Conservation (phyloP, 92 coral and sea anemone species). For the Desmophyllum pertusum region DNA sequence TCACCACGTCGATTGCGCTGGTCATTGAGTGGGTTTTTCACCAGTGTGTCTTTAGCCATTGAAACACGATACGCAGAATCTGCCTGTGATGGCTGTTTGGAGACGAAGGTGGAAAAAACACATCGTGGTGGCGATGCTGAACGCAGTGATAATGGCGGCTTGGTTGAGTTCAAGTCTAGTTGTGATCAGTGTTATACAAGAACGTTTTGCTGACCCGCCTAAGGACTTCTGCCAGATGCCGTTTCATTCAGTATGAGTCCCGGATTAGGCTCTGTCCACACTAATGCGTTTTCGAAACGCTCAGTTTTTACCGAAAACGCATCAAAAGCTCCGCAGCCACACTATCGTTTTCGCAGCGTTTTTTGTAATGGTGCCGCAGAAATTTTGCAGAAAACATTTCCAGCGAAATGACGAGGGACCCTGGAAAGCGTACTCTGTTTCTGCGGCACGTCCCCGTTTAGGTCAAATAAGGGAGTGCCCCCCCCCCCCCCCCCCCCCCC, state of each 20-base stretch:
- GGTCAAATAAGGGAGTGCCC: too few species aligned
- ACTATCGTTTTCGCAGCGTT: too few species aligned
- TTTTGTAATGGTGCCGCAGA: too few species aligned
- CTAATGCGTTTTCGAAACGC: too few species aligned
- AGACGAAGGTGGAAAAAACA: neutral
- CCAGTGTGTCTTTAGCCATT: neutral
- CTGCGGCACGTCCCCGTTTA: too few species aligned
- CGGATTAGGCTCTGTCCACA: too few species aligned
- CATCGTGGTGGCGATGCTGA: neutral
- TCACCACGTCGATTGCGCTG: neutral
- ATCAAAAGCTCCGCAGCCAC: too few species aligned
- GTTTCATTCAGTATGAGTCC: neutral
- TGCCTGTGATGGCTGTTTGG: neutral
- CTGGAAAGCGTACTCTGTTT: too few species aligned
- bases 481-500: too few species aligned
- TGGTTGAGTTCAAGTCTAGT: neutral
- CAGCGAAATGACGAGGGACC: too few species aligned
- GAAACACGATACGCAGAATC: neutral
- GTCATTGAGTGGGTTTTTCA: slow-evolving; percentile 3
- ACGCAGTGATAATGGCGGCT: neutral
- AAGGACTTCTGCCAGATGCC: slow-evolving; percentile 1
- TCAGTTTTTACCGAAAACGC: too few species aligned
- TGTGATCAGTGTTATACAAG: neutral
- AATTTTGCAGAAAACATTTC: too few species aligned
- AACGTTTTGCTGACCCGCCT: neutral